Evolutionary conservation across 2,888 invertebrate species (phyloP).

Genomic region (Chironomus riparius): DNA sequence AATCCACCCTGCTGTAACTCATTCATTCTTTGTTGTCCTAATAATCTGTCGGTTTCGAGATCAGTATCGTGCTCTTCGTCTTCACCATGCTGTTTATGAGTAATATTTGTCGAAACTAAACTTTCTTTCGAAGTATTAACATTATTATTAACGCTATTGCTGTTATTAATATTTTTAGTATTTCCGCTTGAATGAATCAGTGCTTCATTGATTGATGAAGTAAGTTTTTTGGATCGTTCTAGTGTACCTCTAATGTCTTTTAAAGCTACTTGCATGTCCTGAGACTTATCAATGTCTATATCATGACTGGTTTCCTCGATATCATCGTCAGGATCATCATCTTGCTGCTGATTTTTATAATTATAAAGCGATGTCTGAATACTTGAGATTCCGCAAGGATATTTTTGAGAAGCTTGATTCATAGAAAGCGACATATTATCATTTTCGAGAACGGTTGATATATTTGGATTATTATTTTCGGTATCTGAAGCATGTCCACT

Average conservation of each 20-base stretch:
- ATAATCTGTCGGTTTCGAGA: constrained; percentile 89
- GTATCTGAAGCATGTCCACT: constrained; percentile 90
- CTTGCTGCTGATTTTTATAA: not conserved
- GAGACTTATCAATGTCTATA: not conserved
- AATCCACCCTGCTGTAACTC: constrained; percentile 69
- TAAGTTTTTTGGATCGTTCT: constrained; percentile 58
- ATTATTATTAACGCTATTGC: not conserved
- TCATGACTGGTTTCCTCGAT: not conserved
- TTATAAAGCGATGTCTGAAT: constrained; percentile 7
- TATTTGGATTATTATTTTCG: constrained; percentile 74
- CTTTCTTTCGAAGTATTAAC: constrained; percentile 13
- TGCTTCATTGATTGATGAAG: constrained; percentile 42
- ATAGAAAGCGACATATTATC: constrained; percentile 3
- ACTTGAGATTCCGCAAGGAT: constrained; percentile 3
- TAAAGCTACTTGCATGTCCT: constrained; percentile 46
- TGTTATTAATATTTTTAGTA: not conserved
- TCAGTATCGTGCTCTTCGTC: constrained; percentile 93
- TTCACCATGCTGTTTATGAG: constrained; percentile 40
- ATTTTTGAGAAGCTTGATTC: not conserved
- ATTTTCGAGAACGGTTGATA: not conserved
- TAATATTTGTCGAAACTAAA: not conserved
- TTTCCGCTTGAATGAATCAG: constrained; percentile 38
- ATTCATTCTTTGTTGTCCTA: constrained; percentile 89
- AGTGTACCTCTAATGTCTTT: constrained; percentile 67
- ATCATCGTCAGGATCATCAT: not conserved